Conservation (phyloP, 64 coral and sea anemone genomes). For the Anthopleura sola region DNA sequence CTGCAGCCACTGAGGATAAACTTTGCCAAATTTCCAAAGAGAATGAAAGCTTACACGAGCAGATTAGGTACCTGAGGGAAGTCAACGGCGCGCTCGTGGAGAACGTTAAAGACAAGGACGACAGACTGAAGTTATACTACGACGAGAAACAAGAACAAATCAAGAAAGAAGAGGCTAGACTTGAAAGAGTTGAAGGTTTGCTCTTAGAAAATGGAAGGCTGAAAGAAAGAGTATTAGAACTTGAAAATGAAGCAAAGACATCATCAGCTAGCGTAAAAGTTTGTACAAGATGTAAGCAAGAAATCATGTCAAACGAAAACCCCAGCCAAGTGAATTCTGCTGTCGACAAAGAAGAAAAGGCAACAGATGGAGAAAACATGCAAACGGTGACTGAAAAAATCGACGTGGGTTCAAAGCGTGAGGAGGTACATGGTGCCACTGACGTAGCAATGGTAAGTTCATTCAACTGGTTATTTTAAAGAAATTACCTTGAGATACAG, state of each 20-base stretch:
- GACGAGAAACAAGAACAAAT: conserved; percentile 12
- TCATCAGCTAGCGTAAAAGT: background rate
- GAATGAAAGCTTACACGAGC: conserved; percentile 20
- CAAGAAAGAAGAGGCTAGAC: background rate
- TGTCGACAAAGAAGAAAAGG: background rate
- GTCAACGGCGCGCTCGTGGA: background rate
- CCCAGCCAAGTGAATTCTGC: background rate
- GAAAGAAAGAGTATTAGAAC: background rate
- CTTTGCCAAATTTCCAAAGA: conserved; percentile 1
- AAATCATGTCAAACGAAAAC: background rate
- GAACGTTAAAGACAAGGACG: conserved; percentile 26
- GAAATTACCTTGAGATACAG: background rate
- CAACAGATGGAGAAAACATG: background rate
- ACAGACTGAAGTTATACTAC: conserved; percentile 3
- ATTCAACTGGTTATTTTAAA: background rate
- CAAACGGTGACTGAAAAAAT: background rate
- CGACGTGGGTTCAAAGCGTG: background rate
- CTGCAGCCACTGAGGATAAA: background rate
- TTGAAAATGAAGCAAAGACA: background rate
- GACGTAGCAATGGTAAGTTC: background rate
- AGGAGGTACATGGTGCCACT: background rate
- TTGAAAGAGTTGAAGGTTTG: conserved; percentile 33
- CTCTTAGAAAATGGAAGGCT: conserved; percentile 18
- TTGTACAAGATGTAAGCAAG: background rate
- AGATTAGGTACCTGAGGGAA: conserved; percentile 12